Evolutionary conservation across 1,140 invertebrate species (phyloP).

Genomic region (Polypedilum pembai): DNA sequence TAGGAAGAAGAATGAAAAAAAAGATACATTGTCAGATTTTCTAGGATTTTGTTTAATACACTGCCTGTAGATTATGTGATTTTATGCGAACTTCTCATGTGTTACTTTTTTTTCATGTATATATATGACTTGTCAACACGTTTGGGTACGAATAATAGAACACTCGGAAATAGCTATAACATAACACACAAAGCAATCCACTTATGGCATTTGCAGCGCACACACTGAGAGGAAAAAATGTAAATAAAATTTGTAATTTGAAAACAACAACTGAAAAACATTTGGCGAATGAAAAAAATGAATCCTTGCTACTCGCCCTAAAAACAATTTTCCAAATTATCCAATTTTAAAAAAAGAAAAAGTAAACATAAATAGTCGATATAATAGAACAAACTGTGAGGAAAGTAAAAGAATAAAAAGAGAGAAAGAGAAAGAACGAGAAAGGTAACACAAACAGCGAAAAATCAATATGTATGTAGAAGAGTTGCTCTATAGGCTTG

Average conservation of each 20-base stretch:
- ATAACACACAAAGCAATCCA: background rate
- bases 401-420: background rate
- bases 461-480: conserved; percentile 13
- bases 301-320: background rate
- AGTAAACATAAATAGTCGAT: background rate
- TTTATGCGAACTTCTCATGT: background rate
- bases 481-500: background rate
- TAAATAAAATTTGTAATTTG: background rate
- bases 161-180: no score
- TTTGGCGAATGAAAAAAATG: background rate
- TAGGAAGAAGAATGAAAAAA: background rate
- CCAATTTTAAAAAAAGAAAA: conserved; percentile 16
- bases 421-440: background rate
- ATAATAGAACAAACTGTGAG: background rate
- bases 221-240: no score
- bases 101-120: background rate
- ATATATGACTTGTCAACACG: no score
- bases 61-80: background rate
- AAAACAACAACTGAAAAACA: background rate
- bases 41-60: conserved; percentile 6
- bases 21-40: background rate
- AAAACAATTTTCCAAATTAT: background rate
- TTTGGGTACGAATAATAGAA: no score
- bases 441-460: conserved; percentile 10
- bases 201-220: background rate